A percentile compares a stretch with the other conserved stretches of the same genome.
Conservation (phyloP, 30 jellyfish, hydroid and myxozoan genomes). For the Catostylus mosaicus region DNA sequence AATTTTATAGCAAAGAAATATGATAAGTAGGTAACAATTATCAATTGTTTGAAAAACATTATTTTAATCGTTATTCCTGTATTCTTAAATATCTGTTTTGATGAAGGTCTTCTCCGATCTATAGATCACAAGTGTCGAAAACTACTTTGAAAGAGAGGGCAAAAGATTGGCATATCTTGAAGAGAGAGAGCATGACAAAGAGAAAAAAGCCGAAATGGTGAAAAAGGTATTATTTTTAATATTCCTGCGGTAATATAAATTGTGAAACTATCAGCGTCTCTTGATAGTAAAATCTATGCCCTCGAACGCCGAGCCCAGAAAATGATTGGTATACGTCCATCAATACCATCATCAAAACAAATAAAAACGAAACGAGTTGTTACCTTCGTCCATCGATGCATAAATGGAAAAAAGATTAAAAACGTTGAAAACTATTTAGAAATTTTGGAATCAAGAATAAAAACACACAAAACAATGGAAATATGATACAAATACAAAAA, state of each 20-base stretch:
- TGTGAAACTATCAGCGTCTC: conserved; percentile 37
- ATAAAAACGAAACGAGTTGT: conserved; percentile 46
- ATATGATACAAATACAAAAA: conserved; percentile 40
- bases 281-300: conserved; percentile 34
- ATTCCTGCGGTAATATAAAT: too few relatives aligned
- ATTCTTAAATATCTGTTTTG: too few relatives aligned
- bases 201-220: neutral
- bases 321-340: conserved; percentile 33
- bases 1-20: too few relatives aligned
- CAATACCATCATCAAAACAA: conserved; percentile 52
- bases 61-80: too few relatives aligned
- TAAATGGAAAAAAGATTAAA: conserved; percentile 38
- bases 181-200: conserved; percentile 58
- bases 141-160: conserved; percentile 88
- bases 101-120: too few relatives aligned
- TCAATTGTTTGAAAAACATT: too few relatives aligned
- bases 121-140: conserved; percentile 75
- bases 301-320: conserved; percentile 64
- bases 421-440: conserved; percentile 44
- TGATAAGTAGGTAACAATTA: too few relatives aligned
- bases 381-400: conserved; percentile 50
- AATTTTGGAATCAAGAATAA: conserved; percentile 40
- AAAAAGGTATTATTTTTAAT: neutral
- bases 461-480: conserved; percentile 48
- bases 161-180: conserved; percentile 49